Base-by-base conservation (phyloP, 2,888 invertebrate genomes). In the Scaptomyza tumidula region DNA sequence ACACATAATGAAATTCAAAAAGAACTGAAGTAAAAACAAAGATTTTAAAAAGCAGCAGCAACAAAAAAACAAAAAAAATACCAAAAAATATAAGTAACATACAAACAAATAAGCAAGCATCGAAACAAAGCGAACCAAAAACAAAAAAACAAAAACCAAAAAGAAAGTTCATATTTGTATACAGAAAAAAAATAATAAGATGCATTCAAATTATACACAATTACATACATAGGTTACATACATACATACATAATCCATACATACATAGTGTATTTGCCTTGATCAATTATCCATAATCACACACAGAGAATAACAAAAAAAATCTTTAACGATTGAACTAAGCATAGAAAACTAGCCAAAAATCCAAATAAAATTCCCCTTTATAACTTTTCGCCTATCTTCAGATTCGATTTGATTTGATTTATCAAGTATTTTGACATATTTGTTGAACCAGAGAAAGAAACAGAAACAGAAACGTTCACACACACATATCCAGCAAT, bases 21-120 rank as follows among this genome's bases (percentile, higher is more conserved):
- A 88, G 90, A 89, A 88, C 89, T 88, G 90, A 89, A 88, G 88
- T 86, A 89, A 88, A 88, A 86, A 87, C 89, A 89, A 89, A 89
- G 89, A 89, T 88, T 88, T 89, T 89, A 89, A 89, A 88, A 88
- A 72, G 75, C 87, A 86, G 85, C 62, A 84, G 85, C 87, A 86
- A 82, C 61, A 73, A 73, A 72, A 67, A 63, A 72, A 75, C 19
- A 67, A 13, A 6, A 63, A 73, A 54, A 55, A 76, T 37, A 84
- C 73, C 73, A 69, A 14, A 44, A 44, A 44, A 72, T 39, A 14
- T 39, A 39, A 39, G 39, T 39, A 39, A 39, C 39, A 14, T 5
- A 74, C 62, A 70, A 78, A 82, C 67, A 80, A 86, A 78, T 74
- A 29, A 45, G n/a, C 9, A n/a, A 9, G 9, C 60, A 80, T 24